Evolutionary conservation across 2,888 invertebrate species (phyloP).

Genomic region (Nomada goodeniana): DNA sequence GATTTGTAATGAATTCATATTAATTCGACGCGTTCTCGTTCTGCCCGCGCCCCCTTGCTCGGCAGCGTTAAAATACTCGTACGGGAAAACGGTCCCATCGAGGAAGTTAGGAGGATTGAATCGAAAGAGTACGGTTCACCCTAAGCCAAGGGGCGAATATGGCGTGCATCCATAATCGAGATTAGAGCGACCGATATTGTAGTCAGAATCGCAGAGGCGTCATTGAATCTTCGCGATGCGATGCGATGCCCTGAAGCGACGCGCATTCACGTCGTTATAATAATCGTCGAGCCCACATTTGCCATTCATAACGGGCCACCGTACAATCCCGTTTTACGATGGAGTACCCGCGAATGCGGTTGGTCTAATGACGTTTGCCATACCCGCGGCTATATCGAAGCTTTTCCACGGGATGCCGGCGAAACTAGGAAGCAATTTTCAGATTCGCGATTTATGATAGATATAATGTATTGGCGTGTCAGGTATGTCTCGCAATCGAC

Average conservation of each 20-base stretch:
- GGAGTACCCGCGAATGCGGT: slow-evolving; percentile 60
- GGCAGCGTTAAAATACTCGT: too few species aligned
- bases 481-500: neutral
- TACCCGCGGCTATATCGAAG: slow-evolving; percentile 64
- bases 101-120: too few species aligned
- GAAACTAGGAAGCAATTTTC: slow-evolving; percentile 64
- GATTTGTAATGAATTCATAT: slow-evolving; percentile 27
- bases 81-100: too few species aligned
- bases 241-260: slow-evolving; percentile 41
- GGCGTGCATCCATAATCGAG: slow-evolving; percentile 31
- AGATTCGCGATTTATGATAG: slow-evolving; percentile 50
- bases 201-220: slow-evolving; percentile 45
- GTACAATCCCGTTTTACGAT: slow-evolving; percentile 58
- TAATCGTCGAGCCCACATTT: slow-evolving; percentile 60
- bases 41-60: too few species aligned
- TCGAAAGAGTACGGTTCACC: neutral
- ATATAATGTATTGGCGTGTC: neutral
- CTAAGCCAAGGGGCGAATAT: neutral
- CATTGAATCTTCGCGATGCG: slow-evolving; percentile 54
- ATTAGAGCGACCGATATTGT: slow-evolving; percentile 49
- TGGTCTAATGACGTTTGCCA: slow-evolving; percentile 67
- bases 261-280: slow-evolving; percentile 62
- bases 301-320: slow-evolving; percentile 55
- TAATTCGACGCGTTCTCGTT: slow-evolving; percentile 1
- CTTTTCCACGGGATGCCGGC: slow-evolving; percentile 53